Percentiles rank a stretch among this genome's conserved stretches.
phyloP scores from a whole-genome alignment of 2,888 invertebrate species.

The Andricus curvator region DNA sequence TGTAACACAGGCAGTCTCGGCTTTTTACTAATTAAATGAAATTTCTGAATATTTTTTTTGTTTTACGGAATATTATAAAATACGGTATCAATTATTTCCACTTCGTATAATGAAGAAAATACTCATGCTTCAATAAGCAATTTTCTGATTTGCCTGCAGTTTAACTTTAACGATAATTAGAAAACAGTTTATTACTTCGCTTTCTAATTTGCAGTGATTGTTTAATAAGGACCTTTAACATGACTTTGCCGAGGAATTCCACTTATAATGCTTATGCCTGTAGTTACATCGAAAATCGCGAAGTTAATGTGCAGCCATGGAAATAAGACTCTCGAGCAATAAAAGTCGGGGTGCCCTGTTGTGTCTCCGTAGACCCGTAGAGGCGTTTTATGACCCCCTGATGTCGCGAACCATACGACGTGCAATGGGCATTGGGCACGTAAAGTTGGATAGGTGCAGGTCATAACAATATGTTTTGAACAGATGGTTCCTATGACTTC shows the following conservation, averaged over 20 bases:
- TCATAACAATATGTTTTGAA: conserved; percentile 28
- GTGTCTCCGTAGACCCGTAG: conserved; percentile 31
- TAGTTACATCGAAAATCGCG: conserved; percentile 33
- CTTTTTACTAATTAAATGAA: too few species aligned
- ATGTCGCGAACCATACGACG: conserved; percentile 28
- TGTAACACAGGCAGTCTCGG: too few species aligned
- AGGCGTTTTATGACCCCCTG: conserved; percentile 14
- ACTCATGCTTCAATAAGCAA: background rate
- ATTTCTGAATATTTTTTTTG: too few species aligned
- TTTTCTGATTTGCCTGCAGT: conserved; percentile 10
- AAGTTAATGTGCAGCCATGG: conserved; percentile 24
- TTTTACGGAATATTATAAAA: too few species aligned
- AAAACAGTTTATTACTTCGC: conserved; percentile 17
- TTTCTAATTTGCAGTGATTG: conserved; percentile 24
- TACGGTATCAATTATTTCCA: too few species aligned
- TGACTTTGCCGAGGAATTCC: conserved; percentile 22
- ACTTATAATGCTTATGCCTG: conserved; percentile 28
- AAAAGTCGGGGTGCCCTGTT: conserved; percentile 35
- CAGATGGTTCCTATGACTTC: conserved; percentile 14
- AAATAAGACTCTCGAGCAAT: conserved; percentile 30
- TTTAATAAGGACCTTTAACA: conserved; percentile 35
- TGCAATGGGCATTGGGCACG: conserved; percentile 18
- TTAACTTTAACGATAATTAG: conserved; percentile 28
- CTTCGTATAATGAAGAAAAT: background rate
- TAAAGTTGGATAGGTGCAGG: conserved; percentile 29